phyloP scores from a whole-genome alignment of 2,797 vertebrate genomes.

The Mormyrops attenuatus region DNA sequence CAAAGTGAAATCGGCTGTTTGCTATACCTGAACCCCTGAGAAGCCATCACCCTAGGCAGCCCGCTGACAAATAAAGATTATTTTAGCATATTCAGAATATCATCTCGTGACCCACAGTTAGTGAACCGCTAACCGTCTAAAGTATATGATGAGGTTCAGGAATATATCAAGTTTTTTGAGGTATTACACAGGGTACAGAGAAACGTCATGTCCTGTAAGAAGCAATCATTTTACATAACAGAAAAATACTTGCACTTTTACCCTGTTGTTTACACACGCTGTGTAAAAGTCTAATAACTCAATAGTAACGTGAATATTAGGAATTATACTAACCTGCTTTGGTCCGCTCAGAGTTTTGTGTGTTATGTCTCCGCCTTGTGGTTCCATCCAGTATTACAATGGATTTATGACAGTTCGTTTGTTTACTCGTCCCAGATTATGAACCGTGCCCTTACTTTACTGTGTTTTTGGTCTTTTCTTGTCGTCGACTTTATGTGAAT shows the following conservation, averaged over 20 bases:
- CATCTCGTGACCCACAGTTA: not conserved
- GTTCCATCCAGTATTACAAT: not conserved
- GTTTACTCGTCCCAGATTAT: not conserved
- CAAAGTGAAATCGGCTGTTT: not conserved
- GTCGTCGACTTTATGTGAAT: not conserved
- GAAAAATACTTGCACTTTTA: not conserved
- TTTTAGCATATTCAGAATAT: not conserved
- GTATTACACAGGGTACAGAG: not conserved
- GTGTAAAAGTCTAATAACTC: not conserved
- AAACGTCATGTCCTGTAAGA: not conserved
- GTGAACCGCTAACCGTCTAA: not conserved
- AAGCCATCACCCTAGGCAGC: not conserved
- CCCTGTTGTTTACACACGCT: not conserved
- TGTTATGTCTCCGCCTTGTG: not conserved
- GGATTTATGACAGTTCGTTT: not conserved
- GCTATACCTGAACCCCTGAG: not conserved
- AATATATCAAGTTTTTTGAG: not conserved
- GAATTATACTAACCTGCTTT: not conserved
- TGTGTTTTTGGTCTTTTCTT: not conserved
- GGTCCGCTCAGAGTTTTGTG: not conserved
- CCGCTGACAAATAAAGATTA: not conserved
- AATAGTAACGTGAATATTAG: not conserved
- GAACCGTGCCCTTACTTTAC: not conserved
- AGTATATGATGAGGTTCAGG: not conserved
- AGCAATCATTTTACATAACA: not conserved